Evolutionary conservation across 2,888 invertebrate species (phyloP).

Genomic region (Eupithecia centaureata): DNA sequence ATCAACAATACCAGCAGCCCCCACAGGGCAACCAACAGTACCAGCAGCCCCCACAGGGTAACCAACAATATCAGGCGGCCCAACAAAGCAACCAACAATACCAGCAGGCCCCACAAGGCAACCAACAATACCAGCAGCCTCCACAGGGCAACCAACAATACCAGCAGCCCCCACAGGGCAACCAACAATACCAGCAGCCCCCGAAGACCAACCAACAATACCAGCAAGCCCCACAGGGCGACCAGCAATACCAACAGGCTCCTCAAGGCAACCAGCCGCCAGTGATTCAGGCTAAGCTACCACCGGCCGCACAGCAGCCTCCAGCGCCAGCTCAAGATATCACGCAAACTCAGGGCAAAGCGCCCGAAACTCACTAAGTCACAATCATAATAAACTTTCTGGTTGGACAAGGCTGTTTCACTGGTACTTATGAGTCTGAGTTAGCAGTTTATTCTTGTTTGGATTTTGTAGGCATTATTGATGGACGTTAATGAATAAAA

Average conservation of each 20-base stretch:
- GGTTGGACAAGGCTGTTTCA: background rate
- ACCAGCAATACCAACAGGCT: conserved; percentile 43
- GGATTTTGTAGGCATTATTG: background rate
- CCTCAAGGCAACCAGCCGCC: conserved; percentile 45
- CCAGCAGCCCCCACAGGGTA: conserved; percentile 48
- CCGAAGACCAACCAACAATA: conserved; percentile 44
- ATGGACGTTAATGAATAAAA: background rate
- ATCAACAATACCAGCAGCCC: conserved; percentile 43
- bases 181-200: conserved; percentile 40
- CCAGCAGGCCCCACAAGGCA: conserved; percentile 40
- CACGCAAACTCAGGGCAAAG: conserved; percentile 29
- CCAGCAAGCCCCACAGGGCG: conserved; percentile 42
- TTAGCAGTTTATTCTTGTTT: background rate
- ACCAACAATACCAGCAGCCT: conserved; percentile 42
- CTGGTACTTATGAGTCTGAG: background rate
- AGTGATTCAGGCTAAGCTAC: conserved; percentile 33
- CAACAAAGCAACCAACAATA: conserved; percentile 43
- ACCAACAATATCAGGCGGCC: conserved; percentile 40
- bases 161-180: conserved; percentile 43
- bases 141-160: conserved; percentile 34
- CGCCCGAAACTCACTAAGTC: conserved; percentile 25
- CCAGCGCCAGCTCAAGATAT: conserved; percentile 4
- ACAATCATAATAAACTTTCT: background rate
- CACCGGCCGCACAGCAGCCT: conserved; percentile 15
- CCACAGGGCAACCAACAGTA: conserved; percentile 43